Evolutionary conservation across 2,888 invertebrate genomes (phyloP).

Genomic region (Xanthostigma xanthostigma): DNA sequence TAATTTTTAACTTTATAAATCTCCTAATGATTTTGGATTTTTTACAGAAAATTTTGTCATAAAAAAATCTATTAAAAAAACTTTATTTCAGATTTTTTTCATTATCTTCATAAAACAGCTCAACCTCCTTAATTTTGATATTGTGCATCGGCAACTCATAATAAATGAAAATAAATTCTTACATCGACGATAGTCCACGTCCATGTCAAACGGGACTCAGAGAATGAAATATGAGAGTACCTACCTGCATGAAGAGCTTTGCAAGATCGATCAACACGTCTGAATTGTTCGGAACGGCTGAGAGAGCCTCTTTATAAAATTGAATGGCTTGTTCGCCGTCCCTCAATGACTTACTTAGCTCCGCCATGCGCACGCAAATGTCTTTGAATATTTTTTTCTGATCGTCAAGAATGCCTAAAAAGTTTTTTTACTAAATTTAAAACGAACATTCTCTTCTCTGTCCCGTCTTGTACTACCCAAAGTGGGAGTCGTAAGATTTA

Average conservation of each 20-base stretch:
- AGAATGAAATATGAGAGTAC: not conserved
- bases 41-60: no score
- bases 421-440: constrained; percentile 29
- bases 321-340: constrained; percentile 63
- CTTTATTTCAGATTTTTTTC: no score
- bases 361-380: constrained; percentile 60
- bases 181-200: not conserved
- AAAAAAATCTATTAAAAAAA: no score
- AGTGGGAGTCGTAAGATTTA: no score
- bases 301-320: constrained; percentile 75
- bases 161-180: not conserved
- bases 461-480: constrained; percentile 14
- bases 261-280: constrained; percentile 57
- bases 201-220: no score
- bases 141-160: no score
- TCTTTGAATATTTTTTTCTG: constrained; percentile 29
- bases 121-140: no score
- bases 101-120: no score
- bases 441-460: constrained; percentile 21
- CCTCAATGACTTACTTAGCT: constrained; percentile 45
- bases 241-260: constrained; percentile 63
- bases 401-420: constrained; percentile 21
- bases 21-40: no score
- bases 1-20: no score
- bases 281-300: constrained; percentile 61